Conservation (phyloP, 2,113 vertebrate species). For the Hymenochirus boettgeri region DNA sequence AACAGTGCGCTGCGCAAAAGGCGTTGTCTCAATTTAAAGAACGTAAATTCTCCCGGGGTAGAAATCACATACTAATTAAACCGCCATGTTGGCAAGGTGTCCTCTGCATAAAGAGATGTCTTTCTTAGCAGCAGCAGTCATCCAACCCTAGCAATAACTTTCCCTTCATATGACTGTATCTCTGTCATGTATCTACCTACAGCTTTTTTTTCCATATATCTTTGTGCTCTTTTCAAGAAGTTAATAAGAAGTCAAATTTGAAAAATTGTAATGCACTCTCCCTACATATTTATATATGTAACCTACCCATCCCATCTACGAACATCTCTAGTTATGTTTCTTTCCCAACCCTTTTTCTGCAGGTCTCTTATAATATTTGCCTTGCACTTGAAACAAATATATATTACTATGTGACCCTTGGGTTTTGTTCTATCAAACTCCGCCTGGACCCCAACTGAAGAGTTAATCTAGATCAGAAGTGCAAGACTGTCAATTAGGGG, state of each 20-base stretch:
- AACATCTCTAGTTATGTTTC: too few relatives aligned
- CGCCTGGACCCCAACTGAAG: conserved; percentile 26
- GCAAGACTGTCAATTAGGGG: conserved; percentile 41
- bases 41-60: background rate
- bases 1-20: too few relatives aligned
- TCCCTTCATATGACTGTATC: background rate
- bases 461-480: conserved; percentile 43
- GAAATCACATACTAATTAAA: background rate
- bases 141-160: too few relatives aligned
- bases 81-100: background rate
- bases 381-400: conserved; percentile 14
- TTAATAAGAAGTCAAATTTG: too few relatives aligned
- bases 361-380: conserved; percentile 1
- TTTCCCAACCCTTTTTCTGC: too few relatives aligned
- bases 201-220: too few relatives aligned
- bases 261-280: too few relatives aligned
- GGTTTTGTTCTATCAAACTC: conserved; percentile 19
- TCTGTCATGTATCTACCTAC: background rate
- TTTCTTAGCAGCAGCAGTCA: too few relatives aligned
- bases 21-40: too few relatives aligned
- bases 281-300: too few relatives aligned
- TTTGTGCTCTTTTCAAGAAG: too few relatives aligned
- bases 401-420: conserved; percentile 35
- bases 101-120: background rate
- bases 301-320: too few relatives aligned